Percentiles rank a stretch among this genome's conserved stretches.
Conservation (phyloP, 2,797 vertebrate species). For the Coilia nasus region DNA sequence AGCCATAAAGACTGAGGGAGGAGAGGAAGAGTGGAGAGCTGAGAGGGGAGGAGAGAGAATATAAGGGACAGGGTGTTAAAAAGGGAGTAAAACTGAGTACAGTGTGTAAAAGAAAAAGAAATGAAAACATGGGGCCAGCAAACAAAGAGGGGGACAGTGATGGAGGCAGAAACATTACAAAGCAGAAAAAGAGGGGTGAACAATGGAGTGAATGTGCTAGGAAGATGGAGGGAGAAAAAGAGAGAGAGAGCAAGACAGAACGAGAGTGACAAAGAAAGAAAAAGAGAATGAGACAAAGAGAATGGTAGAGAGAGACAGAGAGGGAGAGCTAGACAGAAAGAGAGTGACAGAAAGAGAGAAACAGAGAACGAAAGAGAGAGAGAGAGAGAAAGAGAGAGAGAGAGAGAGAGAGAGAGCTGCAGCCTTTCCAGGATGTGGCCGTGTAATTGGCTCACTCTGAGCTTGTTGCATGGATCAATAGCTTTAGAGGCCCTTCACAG, state of each 20-base stretch:
- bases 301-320: too few relatives aligned
- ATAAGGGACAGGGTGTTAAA: not conserved
- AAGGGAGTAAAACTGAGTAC: not conserved
- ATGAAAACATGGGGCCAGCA: not conserved
- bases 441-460: slow-evolving; percentile 60
- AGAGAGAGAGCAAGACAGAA: too few relatives aligned
- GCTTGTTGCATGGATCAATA: slow-evolving; percentile 59
- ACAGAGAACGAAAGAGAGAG: too few relatives aligned
- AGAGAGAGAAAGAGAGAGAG: not conserved
- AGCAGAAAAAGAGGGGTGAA: not conserved
- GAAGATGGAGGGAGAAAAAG: too few relatives aligned
- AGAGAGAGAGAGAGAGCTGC: not conserved
- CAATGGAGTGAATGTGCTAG: not conserved
- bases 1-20: not conserved
- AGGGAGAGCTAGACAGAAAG: too few relatives aligned
- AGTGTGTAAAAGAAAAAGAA: not conserved
- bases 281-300: too few relatives aligned
- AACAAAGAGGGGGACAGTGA: not conserved
- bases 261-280: too few relatives aligned
- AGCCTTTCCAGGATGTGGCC: slow-evolving; percentile 56
- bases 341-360: too few relatives aligned
- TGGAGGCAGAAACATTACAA: not conserved
- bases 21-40: not conserved
- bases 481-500: slow-evolving; percentile 39
- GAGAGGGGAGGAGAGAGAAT: not conserved